Evolutionary conservation across 2,797 vertebrate genomes (phyloP).

Genomic region (Ptychadena robeensis): DNA sequence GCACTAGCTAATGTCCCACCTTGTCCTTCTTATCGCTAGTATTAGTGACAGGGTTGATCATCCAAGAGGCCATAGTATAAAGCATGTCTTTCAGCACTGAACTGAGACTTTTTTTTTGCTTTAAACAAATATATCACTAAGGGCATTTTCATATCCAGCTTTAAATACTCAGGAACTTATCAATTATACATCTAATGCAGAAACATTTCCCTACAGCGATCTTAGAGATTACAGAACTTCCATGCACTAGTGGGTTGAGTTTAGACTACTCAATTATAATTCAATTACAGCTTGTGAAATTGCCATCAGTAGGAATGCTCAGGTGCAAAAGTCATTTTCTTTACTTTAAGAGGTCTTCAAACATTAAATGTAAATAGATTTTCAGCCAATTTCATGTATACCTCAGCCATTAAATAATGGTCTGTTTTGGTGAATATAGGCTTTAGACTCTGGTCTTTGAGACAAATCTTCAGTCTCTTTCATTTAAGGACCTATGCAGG

Average conservation of each 20-base stretch:
- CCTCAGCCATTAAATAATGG: neutral
- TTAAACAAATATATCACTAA: slow-evolving; percentile 43
- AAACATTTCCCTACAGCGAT: slow-evolving; percentile 37
- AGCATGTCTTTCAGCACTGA: neutral
- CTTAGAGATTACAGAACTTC: slow-evolving; percentile 16
- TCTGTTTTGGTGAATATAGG: neutral
- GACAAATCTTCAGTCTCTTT: neutral
- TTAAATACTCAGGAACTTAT: slow-evolving; percentile 46
- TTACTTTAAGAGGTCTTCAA: neutral
- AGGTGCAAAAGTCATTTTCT: neutral
- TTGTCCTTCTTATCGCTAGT: slow-evolving; percentile 34
- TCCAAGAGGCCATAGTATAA: slow-evolving; percentile 9
- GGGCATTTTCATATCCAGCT: slow-evolving; percentile 34
- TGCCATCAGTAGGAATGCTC: neutral
- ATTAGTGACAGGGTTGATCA: slow-evolving; percentile 40
- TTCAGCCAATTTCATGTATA: neutral
- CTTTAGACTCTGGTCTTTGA: neutral
- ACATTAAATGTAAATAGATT: neutral
- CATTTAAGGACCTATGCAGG: neutral
- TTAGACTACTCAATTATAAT: slow-evolving; percentile 31
- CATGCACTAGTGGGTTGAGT: neutral
- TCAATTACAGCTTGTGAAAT: slow-evolving; percentile 14
- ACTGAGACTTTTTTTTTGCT: slow-evolving; percentile 7
- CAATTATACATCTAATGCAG: slow-evolving; percentile 57
- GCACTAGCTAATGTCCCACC: slow-evolving; percentile 25